Conservation (phyloP, 2,797 vertebrate genomes). For the Macroramphosus scolopax region DNA sequence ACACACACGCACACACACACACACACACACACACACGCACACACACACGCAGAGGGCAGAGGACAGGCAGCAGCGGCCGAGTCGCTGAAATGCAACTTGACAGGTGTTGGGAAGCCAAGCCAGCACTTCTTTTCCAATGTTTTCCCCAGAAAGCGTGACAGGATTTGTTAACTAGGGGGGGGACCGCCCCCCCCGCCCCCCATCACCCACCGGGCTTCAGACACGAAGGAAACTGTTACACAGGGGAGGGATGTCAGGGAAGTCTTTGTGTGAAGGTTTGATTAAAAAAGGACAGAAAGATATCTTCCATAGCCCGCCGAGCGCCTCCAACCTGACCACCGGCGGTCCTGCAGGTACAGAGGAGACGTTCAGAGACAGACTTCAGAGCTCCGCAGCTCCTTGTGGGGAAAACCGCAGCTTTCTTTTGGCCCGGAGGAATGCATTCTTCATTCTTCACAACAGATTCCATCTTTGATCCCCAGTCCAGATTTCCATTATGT, state of each 20-base stretch:
- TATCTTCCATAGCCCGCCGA: too few species aligned
- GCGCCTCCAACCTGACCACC: neutral
- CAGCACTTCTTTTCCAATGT: slow-evolving; percentile 17
- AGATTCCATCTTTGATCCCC: slow-evolving; percentile 58
- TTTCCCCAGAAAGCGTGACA: slow-evolving; percentile 19
- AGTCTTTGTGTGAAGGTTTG: too few species aligned
- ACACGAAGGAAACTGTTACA: slow-evolving; percentile 51
- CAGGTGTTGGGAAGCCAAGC: slow-evolving; percentile 30
- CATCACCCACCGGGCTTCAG: slow-evolving; percentile 17
- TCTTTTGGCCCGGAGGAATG: slow-evolving; percentile 46
- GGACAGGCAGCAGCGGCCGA: slow-evolving; percentile 2
- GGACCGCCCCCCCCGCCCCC: slow-evolving; percentile 7
- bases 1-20: too few species aligned
- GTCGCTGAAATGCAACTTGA: slow-evolving; percentile 21
- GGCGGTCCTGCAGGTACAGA: neutral
- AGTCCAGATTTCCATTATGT: slow-evolving; percentile 31
- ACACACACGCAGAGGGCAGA: slow-evolving; percentile 16
- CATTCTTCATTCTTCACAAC: slow-evolving; percentile 61
- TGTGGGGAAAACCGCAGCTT: neutral
- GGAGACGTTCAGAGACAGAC: too few species aligned
- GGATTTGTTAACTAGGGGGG: slow-evolving; percentile 1
- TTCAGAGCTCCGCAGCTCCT: too few species aligned
- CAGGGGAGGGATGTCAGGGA: slow-evolving; percentile 47
- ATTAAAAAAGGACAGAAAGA: too few species aligned
- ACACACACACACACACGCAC: slow-evolving; percentile 12